phyloP scores from a whole-genome alignment of 2,888 invertebrate genomes.

The Stenoptilia bipunctidactyla region DNA sequence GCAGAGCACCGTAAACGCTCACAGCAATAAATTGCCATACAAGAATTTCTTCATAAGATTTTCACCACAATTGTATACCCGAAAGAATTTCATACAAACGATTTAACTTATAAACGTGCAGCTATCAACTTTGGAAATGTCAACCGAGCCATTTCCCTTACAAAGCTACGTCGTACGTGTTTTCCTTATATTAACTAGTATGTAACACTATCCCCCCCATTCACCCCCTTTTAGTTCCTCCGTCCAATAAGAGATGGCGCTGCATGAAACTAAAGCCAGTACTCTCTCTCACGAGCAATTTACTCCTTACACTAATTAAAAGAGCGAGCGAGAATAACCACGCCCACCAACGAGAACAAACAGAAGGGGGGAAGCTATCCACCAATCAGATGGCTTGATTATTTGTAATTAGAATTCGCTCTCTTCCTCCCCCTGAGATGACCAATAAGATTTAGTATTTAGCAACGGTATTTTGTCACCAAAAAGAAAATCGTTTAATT shows the following conservation, averaged over 20 bases:
- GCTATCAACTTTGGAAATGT: slow-evolving; percentile 53
- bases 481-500: slow-evolving; percentile 34
- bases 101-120: slow-evolving; percentile 36
- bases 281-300: slow-evolving; percentile 67
- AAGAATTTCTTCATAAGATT: too few species aligned
- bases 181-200: slow-evolving; percentile 61
- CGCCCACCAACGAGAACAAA: slow-evolving; percentile 65
- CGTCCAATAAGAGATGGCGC: slow-evolving; percentile 68
- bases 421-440: slow-evolving; percentile 57
- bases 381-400: slow-evolving; percentile 66
- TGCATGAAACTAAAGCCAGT: slow-evolving; percentile 43
- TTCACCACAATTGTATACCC: neutral
- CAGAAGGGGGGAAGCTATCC: slow-evolving; percentile 51
- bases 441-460: slow-evolving; percentile 63
- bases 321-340: slow-evolving; percentile 62
- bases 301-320: slow-evolving; percentile 73
- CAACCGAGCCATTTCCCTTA: slow-evolving; percentile 59
- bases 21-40: neutral
- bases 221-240: slow-evolving; percentile 44
- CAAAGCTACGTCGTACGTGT: slow-evolving; percentile 56
- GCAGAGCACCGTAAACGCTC: too few species aligned
- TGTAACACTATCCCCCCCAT: slow-evolving; percentile 55
- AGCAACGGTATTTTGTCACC: slow-evolving; percentile 37
- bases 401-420: slow-evolving; percentile 69
- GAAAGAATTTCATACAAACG: slow-evolving; percentile 27